These are phyloP conservation scores for Perca flavescens DNA, from an alignment of 2,113 vertebrate species.

Conservation along the genomic window DNA sequence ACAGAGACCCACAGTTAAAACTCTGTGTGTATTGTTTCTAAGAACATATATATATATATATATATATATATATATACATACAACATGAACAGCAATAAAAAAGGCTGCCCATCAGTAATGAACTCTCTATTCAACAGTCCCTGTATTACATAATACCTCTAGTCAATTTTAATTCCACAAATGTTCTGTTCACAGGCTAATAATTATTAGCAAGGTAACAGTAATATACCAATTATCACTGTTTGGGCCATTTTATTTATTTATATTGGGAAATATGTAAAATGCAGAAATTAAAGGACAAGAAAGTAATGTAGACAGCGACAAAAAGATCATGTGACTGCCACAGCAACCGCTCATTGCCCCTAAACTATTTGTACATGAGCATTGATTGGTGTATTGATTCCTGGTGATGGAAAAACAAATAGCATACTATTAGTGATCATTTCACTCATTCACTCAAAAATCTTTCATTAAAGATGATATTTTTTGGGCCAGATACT, in stretches of 20 bases:
- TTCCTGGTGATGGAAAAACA: constrained; percentile 56
- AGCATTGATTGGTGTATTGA: constrained; percentile 63
- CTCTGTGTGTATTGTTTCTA: constrained; percentile 3
- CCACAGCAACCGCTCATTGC: constrained; percentile 25
- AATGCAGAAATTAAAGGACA: neutral
- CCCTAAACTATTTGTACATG: constrained; percentile 43
- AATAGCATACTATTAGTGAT: constrained; percentile 14
- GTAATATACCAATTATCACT: neutral
- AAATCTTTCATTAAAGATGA: neutral
- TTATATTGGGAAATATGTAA: neutral
- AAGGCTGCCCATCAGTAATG: constrained; percentile 20
- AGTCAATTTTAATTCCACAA: constrained; percentile 32
- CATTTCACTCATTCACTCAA: constrained; percentile 24
- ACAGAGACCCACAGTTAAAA: constrained; percentile 27
- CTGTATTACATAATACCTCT: constrained; percentile 68
- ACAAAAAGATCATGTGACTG: constrained; percentile 45
- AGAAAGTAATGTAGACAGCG: constrained; percentile 12
- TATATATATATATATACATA: neutral
- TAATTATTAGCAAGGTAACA: constrained; percentile 28
- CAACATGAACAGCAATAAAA: constrained; percentile 22
- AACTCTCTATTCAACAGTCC: constrained; percentile 34
- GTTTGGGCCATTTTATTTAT: neutral
- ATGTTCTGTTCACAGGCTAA: constrained; percentile 57
- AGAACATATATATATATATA: neutral
- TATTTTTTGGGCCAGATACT: too few species aligned